phyloP scores from a whole-genome alignment of 2,888 invertebrate genomes.

The Epinotia ramella region DNA sequence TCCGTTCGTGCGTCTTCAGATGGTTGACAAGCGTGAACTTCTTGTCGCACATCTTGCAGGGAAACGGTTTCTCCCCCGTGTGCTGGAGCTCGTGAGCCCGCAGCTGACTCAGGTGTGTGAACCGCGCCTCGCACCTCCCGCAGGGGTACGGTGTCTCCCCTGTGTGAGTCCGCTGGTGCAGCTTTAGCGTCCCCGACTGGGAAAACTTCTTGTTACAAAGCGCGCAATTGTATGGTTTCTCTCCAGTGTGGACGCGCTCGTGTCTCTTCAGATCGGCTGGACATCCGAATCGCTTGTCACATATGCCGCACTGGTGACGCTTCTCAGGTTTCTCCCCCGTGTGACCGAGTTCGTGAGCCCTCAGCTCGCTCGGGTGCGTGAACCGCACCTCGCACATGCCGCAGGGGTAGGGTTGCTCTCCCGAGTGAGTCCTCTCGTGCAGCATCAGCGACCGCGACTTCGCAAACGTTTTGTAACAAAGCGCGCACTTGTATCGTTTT shows the following conservation, averaged over 20 bases:
- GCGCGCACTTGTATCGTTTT: neutral
- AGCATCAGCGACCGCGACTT: neutral
- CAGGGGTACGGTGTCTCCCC: neutral
- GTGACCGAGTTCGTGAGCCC: neutral
- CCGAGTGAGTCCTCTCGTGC: neutral
- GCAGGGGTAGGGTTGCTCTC: neutral
- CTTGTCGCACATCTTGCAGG: neutral
- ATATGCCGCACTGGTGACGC: neutral
- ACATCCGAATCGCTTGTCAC: neutral
- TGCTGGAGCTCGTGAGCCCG: neutral
- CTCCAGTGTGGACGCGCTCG: neutral
- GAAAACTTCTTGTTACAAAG: neutral
- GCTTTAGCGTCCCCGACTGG: neutral
- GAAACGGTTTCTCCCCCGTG: neutral
- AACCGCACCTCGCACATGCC: neutral
- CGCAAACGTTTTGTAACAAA: neutral
- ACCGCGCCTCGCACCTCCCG: neutral
- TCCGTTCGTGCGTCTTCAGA: too few relatives aligned
- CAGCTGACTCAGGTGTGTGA: neutral
- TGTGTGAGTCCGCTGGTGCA: neutral
- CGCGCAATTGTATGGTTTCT: neutral
- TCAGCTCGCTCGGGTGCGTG: neutral
- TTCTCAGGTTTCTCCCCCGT: neutral
- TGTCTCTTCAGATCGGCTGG: neutral
- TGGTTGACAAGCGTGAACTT: too few relatives aligned